Conservation (phyloP, 2,797 vertebrate genomes). For the Platyrinchus mystaceus region DNA sequence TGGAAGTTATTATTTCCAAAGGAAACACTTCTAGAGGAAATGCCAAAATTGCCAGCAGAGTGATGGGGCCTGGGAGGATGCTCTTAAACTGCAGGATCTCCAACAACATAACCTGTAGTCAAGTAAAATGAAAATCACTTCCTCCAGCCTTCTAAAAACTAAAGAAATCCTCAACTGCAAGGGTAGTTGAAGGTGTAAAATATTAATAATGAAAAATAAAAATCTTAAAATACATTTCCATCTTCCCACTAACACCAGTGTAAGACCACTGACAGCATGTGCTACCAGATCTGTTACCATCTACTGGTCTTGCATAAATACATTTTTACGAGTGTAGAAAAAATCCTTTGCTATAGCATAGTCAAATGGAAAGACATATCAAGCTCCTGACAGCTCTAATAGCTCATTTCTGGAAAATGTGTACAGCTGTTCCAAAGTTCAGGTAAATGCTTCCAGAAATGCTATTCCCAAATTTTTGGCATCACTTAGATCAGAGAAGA, state of each 20-base stretch:
- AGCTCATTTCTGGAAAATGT: not conserved
- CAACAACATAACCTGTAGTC: not conserved
- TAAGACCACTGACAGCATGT: not conserved
- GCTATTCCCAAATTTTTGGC: not conserved
- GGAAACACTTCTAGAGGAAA: not conserved
- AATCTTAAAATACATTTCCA: too few relatives aligned
- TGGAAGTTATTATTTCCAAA: not conserved
- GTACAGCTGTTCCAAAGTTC: not conserved
- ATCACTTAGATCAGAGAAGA: not conserved
- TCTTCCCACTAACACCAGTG: not conserved
- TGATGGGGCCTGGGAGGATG: not conserved
- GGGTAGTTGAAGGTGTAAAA: not conserved
- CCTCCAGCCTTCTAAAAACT: not conserved
- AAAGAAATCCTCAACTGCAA: not conserved
- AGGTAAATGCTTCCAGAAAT: not conserved
- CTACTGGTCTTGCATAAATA: not conserved
- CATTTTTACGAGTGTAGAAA: not conserved
- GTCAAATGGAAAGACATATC: not conserved
- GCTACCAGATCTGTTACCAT: not conserved
- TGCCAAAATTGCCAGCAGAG: not conserved
- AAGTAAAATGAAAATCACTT: not conserved
- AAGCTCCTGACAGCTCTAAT: not conserved
- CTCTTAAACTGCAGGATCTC: not conserved
- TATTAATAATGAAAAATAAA: not conserved
- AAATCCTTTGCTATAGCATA: not conserved